Evolutionary conservation across 2,888 invertebrate genomes (phyloP).

Genomic region (Callinectes sapidus): DNA sequence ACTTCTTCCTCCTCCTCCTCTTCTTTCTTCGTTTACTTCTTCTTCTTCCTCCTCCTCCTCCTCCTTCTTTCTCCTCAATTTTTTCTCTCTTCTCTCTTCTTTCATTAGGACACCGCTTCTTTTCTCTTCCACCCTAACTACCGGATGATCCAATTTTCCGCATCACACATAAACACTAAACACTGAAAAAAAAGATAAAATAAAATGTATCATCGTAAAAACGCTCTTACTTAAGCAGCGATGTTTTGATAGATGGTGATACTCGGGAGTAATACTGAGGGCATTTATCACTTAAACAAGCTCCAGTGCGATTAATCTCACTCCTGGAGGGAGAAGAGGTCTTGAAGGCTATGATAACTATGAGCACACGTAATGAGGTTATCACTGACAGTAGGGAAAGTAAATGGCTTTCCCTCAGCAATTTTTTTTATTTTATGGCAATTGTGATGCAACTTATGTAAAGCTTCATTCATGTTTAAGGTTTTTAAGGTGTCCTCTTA

Average conservation of each 20-base stretch:
- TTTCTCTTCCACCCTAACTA: neutral
- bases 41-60: neutral
- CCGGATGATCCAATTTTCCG: conserved; percentile 27
- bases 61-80: neutral
- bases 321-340: neutral
- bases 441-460: too few relatives aligned
- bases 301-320: neutral
- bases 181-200: neutral
- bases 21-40: neutral
- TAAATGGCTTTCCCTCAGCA: neutral
- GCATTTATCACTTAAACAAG: neutral
- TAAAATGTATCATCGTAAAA: neutral
- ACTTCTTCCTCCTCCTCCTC: neutral
- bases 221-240: neutral
- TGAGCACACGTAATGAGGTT: neutral
- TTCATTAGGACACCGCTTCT: neutral
- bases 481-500: too few relatives aligned
- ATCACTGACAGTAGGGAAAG: neutral
- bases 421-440: neutral
- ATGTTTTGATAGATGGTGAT: conserved; percentile 21
- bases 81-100: neutral
- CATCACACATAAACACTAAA: neutral
- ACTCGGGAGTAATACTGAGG: neutral
- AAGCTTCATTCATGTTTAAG: too few relatives aligned
- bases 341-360: neutral